Conservation (phyloP, 2,113 vertebrate species). For the Kobus ellipsiprymnus region DNA sequence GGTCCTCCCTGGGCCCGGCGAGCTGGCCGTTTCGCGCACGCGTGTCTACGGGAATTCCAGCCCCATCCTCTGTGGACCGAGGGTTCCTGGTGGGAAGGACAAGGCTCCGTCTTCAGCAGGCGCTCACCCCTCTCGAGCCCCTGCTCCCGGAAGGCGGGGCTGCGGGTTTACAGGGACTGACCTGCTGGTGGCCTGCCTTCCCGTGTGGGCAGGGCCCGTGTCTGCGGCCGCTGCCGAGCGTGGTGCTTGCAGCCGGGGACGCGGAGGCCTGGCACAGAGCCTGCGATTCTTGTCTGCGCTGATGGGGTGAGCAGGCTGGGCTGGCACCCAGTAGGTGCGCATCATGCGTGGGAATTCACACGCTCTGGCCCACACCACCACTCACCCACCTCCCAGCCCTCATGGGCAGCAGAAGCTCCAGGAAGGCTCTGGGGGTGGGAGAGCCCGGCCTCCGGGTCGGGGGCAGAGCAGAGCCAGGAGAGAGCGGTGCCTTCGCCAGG, state of each 20-base stretch:
- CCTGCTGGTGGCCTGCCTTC: neutral
- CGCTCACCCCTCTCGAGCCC: neutral
- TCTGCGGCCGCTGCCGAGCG: neutral
- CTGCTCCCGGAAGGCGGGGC: fast-evolving
- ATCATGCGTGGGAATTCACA: fast-evolving
- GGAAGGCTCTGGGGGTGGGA: neutral
- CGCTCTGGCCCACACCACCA: fast-evolving
- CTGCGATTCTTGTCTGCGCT: neutral
- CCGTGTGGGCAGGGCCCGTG: neutral
- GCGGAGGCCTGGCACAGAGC: neutral
- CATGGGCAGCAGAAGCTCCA: neutral
- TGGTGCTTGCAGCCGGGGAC: fast-evolving
- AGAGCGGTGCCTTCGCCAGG: neutral
- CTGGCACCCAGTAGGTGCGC: fast-evolving
- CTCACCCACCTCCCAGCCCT: neutral
- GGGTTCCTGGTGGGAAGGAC: neutral
- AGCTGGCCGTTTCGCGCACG: neutral
- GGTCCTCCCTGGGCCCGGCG: neutral
- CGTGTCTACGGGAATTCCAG: neutral
- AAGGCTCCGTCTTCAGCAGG: neutral
- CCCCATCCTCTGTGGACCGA: neutral
- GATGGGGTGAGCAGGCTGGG: neutral
- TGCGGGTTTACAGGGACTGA: neutral
- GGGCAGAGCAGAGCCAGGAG: neutral
- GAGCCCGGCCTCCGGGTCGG: fast-evolving